A percentile compares a stretch with the other conserved stretches of the same genome.
phyloP scores from a whole-genome alignment of 2,888 invertebrate species.

The Drosophila conformis region DNA sequence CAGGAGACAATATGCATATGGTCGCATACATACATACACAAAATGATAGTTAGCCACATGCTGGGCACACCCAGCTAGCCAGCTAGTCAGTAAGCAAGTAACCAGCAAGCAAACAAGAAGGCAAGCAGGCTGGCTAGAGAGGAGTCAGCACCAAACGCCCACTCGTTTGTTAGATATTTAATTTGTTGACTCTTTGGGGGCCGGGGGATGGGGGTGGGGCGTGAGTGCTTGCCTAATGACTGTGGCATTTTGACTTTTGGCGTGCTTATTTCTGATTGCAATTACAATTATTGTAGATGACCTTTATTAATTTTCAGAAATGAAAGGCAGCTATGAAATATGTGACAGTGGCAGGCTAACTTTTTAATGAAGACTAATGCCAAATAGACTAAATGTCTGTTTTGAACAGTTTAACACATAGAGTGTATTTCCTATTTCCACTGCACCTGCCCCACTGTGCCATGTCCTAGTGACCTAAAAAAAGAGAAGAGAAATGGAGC shows the following conservation, averaged over 20 bases:
- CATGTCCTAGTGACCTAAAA: constrained; percentile 58
- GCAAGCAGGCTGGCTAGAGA: constrained; percentile 12
- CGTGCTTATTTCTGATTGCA: constrained; percentile 67
- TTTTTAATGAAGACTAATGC: constrained; percentile 2
- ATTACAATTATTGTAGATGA: constrained; percentile 54
- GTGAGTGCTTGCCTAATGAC: constrained; percentile 60
- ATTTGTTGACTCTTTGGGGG: constrained; percentile 59
- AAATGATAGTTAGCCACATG: constrained; percentile 48
- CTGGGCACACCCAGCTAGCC: constrained; percentile 69
- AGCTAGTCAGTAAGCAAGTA: constrained; percentile 1
- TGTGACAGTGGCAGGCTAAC: not conserved
- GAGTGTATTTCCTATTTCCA: not conserved
- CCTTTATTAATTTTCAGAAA: constrained; percentile 28
- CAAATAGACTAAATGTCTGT: not conserved
- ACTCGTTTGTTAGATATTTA: constrained; percentile 49
- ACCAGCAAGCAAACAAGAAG: constrained; percentile 1
- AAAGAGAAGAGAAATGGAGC: constrained; percentile 11
- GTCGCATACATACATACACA: constrained; percentile 19
- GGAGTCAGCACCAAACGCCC: constrained; percentile 39
- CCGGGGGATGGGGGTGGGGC: constrained; percentile 15
- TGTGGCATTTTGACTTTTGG: constrained; percentile 54
- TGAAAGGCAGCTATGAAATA: not conserved
- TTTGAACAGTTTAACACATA: not conserved
- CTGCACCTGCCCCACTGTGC: constrained; percentile 35
- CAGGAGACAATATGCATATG: constrained; percentile 60